Conservation (phyloP, 2,797 vertebrate genomes). For the Liasis olivaceus region DNA sequence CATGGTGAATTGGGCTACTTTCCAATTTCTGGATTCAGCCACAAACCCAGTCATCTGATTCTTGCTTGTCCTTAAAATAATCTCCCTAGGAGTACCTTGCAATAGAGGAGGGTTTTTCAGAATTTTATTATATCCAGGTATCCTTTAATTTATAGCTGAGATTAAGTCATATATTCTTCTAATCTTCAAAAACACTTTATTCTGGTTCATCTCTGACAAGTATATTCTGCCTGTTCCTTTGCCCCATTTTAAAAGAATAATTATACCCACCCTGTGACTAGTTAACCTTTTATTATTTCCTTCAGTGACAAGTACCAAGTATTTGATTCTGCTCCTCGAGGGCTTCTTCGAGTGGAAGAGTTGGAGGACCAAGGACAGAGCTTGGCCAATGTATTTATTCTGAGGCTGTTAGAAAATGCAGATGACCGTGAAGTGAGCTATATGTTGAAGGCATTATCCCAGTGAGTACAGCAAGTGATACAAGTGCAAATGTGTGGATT, state of each 20-base stretch:
- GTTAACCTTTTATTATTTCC: conserved; percentile 6
- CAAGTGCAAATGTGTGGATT: not conserved
- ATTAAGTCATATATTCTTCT: not conserved
- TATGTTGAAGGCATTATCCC: conserved; percentile 90
- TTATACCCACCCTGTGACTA: not conserved
- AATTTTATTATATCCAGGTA: not conserved
- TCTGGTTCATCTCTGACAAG: not conserved
- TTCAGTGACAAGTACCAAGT: conserved; percentile 91
- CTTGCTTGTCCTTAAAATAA: not conserved
- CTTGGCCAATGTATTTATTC: conserved; percentile 88
- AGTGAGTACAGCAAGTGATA: conserved; percentile 79
- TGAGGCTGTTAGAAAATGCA: conserved; percentile 92
- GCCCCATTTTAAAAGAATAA: conserved; percentile 14
- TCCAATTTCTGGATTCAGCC: not conserved
- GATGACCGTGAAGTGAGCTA: conserved; percentile 88
- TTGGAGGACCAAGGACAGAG: conserved; percentile 92
- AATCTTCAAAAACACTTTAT: not conserved
- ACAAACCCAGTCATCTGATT: not conserved
- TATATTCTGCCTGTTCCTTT: not conserved
- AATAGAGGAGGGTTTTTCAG: not conserved
- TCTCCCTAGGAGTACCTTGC: not conserved
- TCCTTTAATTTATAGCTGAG: not conserved
- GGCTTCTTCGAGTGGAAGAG: conserved; percentile 92
- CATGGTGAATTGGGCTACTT: not conserved
- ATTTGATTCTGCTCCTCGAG: conserved; percentile 88